Evolutionary conservation across 2,888 invertebrate species (phyloP).

Genomic region (Marasmarcha lunaedactyla): DNA sequence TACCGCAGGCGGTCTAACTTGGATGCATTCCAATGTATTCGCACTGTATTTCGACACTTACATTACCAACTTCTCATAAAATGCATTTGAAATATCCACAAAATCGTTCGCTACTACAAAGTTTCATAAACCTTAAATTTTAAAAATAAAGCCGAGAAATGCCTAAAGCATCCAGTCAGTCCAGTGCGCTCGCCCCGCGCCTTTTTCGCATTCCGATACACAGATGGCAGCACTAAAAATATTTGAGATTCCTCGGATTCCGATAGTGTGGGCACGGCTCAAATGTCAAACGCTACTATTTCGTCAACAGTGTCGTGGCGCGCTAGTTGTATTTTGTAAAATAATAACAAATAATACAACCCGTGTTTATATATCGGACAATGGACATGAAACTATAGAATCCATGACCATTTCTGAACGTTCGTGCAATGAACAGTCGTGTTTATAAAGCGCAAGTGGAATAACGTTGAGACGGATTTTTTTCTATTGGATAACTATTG

Average conservation of each 20-base stretch:
- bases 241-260: slow-evolving; percentile 77
- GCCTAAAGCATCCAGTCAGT: slow-evolving; percentile 20
- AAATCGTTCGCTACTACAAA: too few species aligned
- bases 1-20: slow-evolving; percentile 43
- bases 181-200: slow-evolving; percentile 47
- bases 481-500: slow-evolving; percentile 42
- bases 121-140: too few species aligned
- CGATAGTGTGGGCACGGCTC: slow-evolving; percentile 76
- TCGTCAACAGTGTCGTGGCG: slow-evolving; percentile 70
- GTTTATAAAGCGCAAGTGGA: not conserved
- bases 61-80: slow-evolving; percentile 24
- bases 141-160: slow-evolving; percentile 8
- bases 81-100: too few species aligned
- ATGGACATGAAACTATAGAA: slow-evolving; percentile 53
- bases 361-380: slow-evolving; percentile 48
- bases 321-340: slow-evolving; percentile 66
- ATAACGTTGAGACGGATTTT: not conserved
- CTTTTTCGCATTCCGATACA: slow-evolving; percentile 55
- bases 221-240: slow-evolving; percentile 75
- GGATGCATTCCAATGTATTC: slow-evolving; percentile 54
- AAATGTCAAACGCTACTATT: slow-evolving; percentile 77
- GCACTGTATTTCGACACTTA: slow-evolving; percentile 32
- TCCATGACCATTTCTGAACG: slow-evolving; percentile 14
- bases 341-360: slow-evolving; percentile 62
- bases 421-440: not conserved